Evolutionary conservation across 2,888 invertebrate genomes (phyloP), one percentile per base, ranked within the genome.

Genomic region (Pammene fasciana): DNA sequence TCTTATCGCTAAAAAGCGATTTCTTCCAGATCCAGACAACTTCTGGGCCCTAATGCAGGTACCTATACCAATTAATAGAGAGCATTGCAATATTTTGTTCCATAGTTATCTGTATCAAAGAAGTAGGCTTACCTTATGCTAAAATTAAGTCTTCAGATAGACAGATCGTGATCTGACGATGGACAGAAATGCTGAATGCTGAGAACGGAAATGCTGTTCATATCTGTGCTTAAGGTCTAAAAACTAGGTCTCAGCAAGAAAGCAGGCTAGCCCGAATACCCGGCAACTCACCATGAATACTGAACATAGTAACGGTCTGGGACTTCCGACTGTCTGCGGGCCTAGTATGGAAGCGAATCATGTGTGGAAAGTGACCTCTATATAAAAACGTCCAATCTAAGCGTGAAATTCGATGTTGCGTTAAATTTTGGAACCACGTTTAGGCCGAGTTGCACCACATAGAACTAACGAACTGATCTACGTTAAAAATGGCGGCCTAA

Each of bases 181-280:
- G n/a, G n/a, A n/a, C n/a, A n/a, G n/a, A n/a, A n/a, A n/a, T n/a
- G n/a, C n/a, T n/a, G n/a, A n/a, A n/a, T n/a, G n/a, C n/a, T n/a
- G n/a, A 0, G 11, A 43, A 43, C 43, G 43, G 43, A 43, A 14
- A 48, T 45, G 14, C 0, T 45, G 13, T 48, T 16, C n/a, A 45
- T 46, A 46, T 14, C 46, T 46, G 14, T n/a, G 46, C 7, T 9
- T 6, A 50, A 18, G 38, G 41, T 18, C 50, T 38, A 26, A 62
- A 62, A 62, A 16, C 62, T 52, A 52, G 50, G 62, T 26, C 50
- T 50, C 38, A 18, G 10, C 38, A 61, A 61, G 62, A 62, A 62
- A 62, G 62, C 61, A 61, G 61, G 61, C 10, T 52, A 52, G 41
- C n/a, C 62, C 62, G 62, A 62, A 62, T 62, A 50, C 50, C 38